Base-by-base conservation (phyloP, 2,113 vertebrate genomes). In the Cyprinodon tularosa region DNA sequence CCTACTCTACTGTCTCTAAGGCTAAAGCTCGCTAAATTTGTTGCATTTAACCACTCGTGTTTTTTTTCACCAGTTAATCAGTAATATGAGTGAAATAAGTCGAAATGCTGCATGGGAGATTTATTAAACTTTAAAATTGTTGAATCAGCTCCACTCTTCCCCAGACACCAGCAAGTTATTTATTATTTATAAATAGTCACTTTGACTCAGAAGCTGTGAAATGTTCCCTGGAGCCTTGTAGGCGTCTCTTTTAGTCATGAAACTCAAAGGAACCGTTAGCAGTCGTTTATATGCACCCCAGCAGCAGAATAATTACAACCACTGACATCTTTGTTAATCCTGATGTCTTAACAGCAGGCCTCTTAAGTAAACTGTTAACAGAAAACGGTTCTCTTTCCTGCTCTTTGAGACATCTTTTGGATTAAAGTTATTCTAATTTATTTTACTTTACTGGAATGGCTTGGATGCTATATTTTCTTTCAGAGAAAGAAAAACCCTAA, bases 111-210 rank as follows among this genome's bases (percentile, higher is more conserved):
- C n/a, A 15, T 9, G 20, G 50, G 5, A 57, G 8, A 20, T 57
- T 57, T 57, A 57, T 57, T 57, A 57, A 57, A 20, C 6, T 57
- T 57, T 57, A 57, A 57, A 29, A 57, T 57, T 6, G 50, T 57
- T 57, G 50, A 57, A 57, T 57, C 50, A n/a, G 50, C 50, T 57
- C 6, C 8, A 3, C 50, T 57, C 50, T 57, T 57, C 20, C 14
- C 20, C 50, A 57, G 50, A 57, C 50, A n/a, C 20, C n/a, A 57
- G 50, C 6, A 6, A 57, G 50, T 57, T 57, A 57, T 74, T 90
- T 83, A 81, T 82, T 77, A 84, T 86, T 83, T 72, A 86, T 87
- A 80, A 22, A 89, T 78, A 67, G 66, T 68, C 4, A 57, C 17
- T 57, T n/a, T 57, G 50, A 20, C 50, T 47, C 42, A 82, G 76